Evolutionary conservation across 1,140 invertebrate genomes (phyloP).

Genomic region (Acromyrmex charruanus): DNA sequence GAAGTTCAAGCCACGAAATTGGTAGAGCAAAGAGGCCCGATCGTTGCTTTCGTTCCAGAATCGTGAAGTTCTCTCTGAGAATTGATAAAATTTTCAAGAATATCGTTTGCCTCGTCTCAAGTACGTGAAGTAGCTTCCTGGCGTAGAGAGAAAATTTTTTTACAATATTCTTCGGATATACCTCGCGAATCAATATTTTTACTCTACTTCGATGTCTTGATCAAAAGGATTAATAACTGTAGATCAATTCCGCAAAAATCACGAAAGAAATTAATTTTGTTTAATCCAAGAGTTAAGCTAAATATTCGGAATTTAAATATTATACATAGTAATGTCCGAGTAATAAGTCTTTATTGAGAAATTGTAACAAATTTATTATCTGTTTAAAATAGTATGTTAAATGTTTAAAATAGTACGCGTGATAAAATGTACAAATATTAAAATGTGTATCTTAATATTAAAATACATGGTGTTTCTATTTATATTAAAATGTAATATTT

Average conservation of each 20-base stretch:
- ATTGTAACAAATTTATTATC: not conserved
- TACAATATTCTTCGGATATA: slow-evolving; percentile 24
- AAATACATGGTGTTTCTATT: not conserved
- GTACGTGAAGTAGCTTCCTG: not conserved
- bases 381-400: not conserved
- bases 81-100: slow-evolving; percentile 57
- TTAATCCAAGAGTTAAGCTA: too few species aligned
- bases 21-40: slow-evolving; percentile 1
- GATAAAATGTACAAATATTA: slow-evolving; percentile 11
- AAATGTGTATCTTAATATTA: not conserved
- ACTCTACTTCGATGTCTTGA: not conserved
- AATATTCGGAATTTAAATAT: not conserved
- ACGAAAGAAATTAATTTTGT: not conserved
- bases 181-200: slow-evolving; percentile 44
- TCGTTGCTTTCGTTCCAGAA: slow-evolving; percentile 25
- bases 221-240: not conserved
- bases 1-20: slow-evolving; percentile 22
- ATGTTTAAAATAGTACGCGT: not conserved
- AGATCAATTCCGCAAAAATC: not conserved
- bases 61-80: slow-evolving; percentile 15
- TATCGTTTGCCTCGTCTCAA: slow-evolving; percentile 12
- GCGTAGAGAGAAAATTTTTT: not conserved
- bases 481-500: slow-evolving; percentile 6
- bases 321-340: not conserved
- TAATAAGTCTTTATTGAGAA: not conserved